These are phyloP conservation scores for Drosophila subobscura DNA, from an alignment of 1,140 invertebrate species.

Conservation along the genomic window DNA sequence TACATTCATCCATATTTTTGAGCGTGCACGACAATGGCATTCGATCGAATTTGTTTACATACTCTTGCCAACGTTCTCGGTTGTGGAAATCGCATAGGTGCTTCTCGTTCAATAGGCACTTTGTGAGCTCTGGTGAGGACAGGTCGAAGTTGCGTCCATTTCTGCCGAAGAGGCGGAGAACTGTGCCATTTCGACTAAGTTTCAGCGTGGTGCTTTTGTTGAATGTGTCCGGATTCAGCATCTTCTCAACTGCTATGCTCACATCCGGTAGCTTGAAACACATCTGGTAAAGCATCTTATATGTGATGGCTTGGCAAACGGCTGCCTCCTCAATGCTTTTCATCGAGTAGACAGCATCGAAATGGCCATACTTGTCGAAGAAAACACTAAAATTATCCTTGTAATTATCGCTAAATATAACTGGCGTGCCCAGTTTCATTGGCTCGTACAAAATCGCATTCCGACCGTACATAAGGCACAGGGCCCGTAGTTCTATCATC, in stretches of 20 bases:
- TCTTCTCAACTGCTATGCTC: conserved; percentile 88
- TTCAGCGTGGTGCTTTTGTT: conserved; percentile 63
- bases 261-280: conserved; percentile 90
- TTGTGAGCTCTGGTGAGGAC: conserved; percentile 65
- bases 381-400: conserved; percentile 84
- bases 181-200: conserved; percentile 81
- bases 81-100: conserved; percentile 81
- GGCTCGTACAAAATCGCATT: conserved; percentile 90
- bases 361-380: conserved; percentile 88
- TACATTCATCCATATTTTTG: conserved; percentile 71
- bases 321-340: conserved; percentile 88
- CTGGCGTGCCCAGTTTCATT: conserved; percentile 83
- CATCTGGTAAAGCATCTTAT: conserved; percentile 90
- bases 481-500: conserved; percentile 87
- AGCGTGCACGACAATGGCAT: conserved; percentile 59
- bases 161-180: conserved; percentile 66
- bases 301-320: conserved; percentile 92
- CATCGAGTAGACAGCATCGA: conserved; percentile 90
- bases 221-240: conserved; percentile 86
- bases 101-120: conserved; percentile 73
- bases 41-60: neutral
- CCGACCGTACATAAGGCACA: conserved; percentile 88
- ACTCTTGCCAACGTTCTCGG: neutral
- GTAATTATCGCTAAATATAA: conserved; percentile 18
- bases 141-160: conserved; percentile 83